A percentile compares a stretch with the other conserved stretches of the same genome.
Evolutionary conservation across 2,888 invertebrate genomes (phyloP).

Genomic region (Megamerina dolium): DNA sequence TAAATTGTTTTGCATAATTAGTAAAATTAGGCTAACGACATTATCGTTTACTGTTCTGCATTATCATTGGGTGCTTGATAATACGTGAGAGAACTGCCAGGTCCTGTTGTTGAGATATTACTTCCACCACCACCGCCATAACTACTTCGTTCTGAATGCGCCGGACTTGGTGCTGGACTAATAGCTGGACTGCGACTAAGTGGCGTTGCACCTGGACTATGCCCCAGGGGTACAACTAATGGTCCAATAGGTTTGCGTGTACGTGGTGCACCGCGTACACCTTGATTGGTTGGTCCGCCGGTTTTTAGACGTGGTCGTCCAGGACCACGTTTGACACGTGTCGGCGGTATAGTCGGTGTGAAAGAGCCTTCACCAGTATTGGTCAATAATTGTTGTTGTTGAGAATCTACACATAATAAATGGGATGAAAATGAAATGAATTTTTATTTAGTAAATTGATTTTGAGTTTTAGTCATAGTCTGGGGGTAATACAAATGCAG

Average conservation of each 20-base stretch:
- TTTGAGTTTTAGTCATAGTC: too few species aligned
- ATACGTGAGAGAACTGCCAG: too few species aligned
- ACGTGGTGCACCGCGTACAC: slow-evolving; percentile 55
- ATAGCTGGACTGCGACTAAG: slow-evolving; percentile 43
- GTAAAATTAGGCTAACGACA: too few species aligned
- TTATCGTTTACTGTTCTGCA: too few species aligned
- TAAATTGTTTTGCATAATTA: too few species aligned
- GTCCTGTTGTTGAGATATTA: background rate
- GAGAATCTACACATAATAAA: too few species aligned
- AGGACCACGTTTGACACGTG: slow-evolving; percentile 57
- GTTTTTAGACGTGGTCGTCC: slow-evolving; percentile 64
- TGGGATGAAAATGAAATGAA: too few species aligned
- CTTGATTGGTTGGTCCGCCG: slow-evolving; percentile 60
- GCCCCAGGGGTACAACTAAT: slow-evolving; percentile 45
- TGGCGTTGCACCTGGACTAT: slow-evolving; percentile 44
- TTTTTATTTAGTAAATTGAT: background rate
- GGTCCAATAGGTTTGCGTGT: slow-evolving; percentile 54
- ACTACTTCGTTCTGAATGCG: slow-evolving; percentile 28
- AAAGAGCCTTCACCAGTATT: slow-evolving; percentile 21
- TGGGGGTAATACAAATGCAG: too few species aligned
- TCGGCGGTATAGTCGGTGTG: slow-evolving; percentile 27
- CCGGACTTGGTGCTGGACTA: slow-evolving; percentile 45
- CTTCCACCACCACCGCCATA: slow-evolving; percentile 4
- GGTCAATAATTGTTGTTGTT: slow-evolving; percentile 12
- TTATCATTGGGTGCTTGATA: too few species aligned